phyloP scores from a whole-genome alignment of 1,140 invertebrate species.

The Drosophila fuyamai region DNA sequence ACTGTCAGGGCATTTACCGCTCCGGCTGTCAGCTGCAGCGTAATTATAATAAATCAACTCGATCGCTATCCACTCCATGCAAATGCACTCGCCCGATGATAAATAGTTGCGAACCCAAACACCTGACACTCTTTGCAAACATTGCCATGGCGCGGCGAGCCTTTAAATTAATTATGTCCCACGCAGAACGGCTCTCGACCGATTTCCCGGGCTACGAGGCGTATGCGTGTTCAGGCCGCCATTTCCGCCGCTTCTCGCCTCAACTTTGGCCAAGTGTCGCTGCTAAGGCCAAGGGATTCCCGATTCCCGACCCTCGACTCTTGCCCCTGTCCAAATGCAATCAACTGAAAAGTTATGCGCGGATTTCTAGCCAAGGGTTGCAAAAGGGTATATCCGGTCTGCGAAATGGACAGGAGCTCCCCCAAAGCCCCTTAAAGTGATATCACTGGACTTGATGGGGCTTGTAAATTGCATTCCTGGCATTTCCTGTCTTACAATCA shows the following conservation, averaged over 20 bases:
- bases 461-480: slow-evolving; percentile 12
- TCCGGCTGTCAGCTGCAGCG: slow-evolving; percentile 71
- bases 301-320: slow-evolving; percentile 16
- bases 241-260: slow-evolving; percentile 41
- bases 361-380: slow-evolving; percentile 13
- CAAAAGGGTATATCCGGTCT: slow-evolving; percentile 20
- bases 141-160: slow-evolving; percentile 52
- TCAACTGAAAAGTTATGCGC: slow-evolving; percentile 47
- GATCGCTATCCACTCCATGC: slow-evolving; percentile 58
- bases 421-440: not conserved
- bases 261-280: slow-evolving; percentile 24
- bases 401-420: not conserved
- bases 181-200: slow-evolving; percentile 10
- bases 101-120: slow-evolving; percentile 61
- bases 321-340: slow-evolving; percentile 31
- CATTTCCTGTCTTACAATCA: not conserved
- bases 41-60: slow-evolving; percentile 83
- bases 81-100: slow-evolving; percentile 72
- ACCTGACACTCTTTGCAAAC: slow-evolving; percentile 79
- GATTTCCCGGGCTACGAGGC: not conserved
- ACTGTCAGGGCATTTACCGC: slow-evolving; percentile 46
- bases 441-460: not conserved
- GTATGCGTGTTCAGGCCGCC: slow-evolving; percentile 30
- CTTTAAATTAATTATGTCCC: slow-evolving; percentile 79
- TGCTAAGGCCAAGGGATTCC: slow-evolving; percentile 13